Evolutionary conservation across 2,113 vertebrate species (phyloP).

Genomic region (Syngnathoides biaculeatus): DNA sequence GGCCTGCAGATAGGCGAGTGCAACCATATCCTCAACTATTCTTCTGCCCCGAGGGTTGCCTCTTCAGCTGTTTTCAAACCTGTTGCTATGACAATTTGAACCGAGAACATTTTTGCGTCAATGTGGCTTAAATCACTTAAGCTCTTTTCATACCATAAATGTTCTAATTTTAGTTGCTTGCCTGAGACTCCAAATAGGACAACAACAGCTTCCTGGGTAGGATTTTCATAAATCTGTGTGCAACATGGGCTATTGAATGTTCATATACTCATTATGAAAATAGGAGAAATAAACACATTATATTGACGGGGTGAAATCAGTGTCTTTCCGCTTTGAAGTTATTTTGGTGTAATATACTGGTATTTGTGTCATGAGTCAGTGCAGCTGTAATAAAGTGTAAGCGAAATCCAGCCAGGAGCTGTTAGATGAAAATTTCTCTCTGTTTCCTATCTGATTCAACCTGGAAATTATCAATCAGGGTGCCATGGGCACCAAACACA

Average conservation of each 20-base stretch:
- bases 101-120: conserved; percentile 9
- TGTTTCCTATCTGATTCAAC: conserved; percentile 6
- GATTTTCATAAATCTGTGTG: conserved; percentile 21
- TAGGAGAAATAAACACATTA: not conserved
- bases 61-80: not conserved
- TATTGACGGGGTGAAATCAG: conserved; percentile 16
- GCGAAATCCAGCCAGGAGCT: conserved; percentile 4
- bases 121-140: conserved; percentile 24
- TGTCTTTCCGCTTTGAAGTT: conserved; percentile 23
- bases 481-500: too few species aligned
- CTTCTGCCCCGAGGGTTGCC: conserved; percentile 12
- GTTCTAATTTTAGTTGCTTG: conserved; percentile 16
- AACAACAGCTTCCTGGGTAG: not conserved
- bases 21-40: conserved; percentile 10
- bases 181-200: not conserved
- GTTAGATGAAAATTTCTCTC: not conserved
- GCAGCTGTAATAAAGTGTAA: conserved; percentile 17
- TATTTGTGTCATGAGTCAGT: conserved; percentile 1
- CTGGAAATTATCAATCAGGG: not conserved
- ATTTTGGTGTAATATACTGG: conserved; percentile 1
- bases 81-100: conserved; percentile 14
- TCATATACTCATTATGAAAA: conserved; percentile 21
- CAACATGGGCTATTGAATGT: not conserved
- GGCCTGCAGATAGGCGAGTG: too few species aligned
- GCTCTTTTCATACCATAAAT: conserved; percentile 25